Conservation (phyloP, 2,113 vertebrate genomes). For the Brevimyrus niger region DNA sequence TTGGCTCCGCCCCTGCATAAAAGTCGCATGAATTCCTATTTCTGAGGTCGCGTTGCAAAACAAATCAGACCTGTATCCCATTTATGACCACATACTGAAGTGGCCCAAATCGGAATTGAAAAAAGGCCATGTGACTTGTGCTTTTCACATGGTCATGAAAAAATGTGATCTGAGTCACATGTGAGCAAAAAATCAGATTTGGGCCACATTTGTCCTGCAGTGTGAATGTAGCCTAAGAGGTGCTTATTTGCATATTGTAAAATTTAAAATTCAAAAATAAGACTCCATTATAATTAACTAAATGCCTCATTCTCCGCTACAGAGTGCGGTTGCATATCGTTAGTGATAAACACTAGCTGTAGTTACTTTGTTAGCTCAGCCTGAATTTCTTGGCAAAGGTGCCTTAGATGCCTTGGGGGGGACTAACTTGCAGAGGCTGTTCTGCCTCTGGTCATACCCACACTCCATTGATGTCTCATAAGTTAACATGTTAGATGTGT, state of each 20-base stretch:
- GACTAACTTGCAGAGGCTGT: background rate
- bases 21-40: no score
- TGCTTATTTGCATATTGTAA: background rate
- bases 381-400: background rate
- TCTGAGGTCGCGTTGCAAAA: no score
- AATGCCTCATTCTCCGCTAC: background rate
- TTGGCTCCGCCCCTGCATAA: no score
- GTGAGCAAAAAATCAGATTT: no score
- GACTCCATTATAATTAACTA: background rate
- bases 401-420: background rate
- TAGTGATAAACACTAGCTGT: background rate
- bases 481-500: background rate
- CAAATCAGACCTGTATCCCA: no score
- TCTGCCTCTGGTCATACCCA: background rate
- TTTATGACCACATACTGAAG: no score
- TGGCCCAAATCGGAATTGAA: no score
- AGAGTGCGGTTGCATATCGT: background rate
- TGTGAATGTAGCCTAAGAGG: background rate
- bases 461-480: background rate
- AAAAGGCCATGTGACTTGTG: no score
- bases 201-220: no score
- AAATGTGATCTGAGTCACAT: no score
- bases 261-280: background rate
- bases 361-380: background rate
- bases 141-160: no score